phyloP scores from a whole-genome alignment of 2,888 invertebrate genomes.

The Drosophila emarginata region DNA sequence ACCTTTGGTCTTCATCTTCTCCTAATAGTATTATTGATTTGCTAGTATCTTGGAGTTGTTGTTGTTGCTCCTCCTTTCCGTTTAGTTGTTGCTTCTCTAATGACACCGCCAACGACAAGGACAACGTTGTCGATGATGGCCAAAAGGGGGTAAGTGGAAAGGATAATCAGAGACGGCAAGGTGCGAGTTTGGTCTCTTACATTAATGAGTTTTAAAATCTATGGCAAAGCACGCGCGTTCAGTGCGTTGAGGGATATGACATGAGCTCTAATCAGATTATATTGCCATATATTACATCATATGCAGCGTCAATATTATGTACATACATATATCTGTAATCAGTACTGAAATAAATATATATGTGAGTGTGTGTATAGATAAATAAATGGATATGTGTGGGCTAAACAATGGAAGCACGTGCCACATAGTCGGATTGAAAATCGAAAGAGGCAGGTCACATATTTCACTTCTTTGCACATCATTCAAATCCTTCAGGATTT shows the following conservation, averaged over 20 bases:
- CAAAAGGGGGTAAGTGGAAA: slow-evolving; percentile 7
- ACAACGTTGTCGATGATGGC: background rate
- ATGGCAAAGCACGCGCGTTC: slow-evolving; percentile 11
- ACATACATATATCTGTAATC: slow-evolving; percentile 19
- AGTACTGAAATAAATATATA: slow-evolving; percentile 38
- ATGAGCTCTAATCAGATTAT: slow-evolving; percentile 49
- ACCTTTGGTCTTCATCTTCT: slow-evolving; percentile 3
- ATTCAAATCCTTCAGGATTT: slow-evolving; percentile 45
- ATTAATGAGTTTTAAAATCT: slow-evolving; percentile 64
- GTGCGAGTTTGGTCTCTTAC: slow-evolving; percentile 29
- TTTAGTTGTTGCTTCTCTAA: slow-evolving; percentile 12
- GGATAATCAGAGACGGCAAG: background rate
- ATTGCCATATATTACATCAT: slow-evolving; percentile 57
- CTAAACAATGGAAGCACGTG: slow-evolving; percentile 44
- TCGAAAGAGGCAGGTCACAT: slow-evolving; percentile 34
- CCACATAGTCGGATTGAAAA: slow-evolving; percentile 16
- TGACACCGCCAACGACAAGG: slow-evolving; percentile 18
- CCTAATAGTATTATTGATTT: slow-evolving; percentile 34
- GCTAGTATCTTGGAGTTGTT: slow-evolving; percentile 16
- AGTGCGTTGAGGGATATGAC: background rate
- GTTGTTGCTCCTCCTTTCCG: too few species aligned
- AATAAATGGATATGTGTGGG: slow-evolving; percentile 27
- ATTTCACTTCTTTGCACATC: slow-evolving; percentile 42
- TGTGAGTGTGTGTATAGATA: background rate
- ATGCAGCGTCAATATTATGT: slow-evolving; percentile 39